Percentiles rank a stretch among this genome's conserved stretches.
These are phyloP conservation scores for Caenorhabditis remanei DNA, from an alignment of 1,140 invertebrate genomes.

Conservation along the genomic window DNA sequence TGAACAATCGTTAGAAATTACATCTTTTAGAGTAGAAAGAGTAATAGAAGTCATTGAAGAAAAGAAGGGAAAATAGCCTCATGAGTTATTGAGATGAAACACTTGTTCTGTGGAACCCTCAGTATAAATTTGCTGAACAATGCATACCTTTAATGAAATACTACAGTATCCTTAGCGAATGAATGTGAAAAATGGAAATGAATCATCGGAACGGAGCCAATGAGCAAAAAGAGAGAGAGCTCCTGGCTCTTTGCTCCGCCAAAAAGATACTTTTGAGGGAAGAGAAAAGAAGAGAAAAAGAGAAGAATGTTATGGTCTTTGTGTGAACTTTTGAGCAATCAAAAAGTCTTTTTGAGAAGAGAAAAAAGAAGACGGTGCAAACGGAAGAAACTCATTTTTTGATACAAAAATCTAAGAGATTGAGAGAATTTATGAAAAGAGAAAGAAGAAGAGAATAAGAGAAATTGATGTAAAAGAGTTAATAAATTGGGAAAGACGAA, in stretches of 20 bases:
- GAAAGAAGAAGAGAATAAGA: background rate
- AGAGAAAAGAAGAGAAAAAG: background rate
- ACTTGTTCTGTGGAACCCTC: too few relatives aligned
- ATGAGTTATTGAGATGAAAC: too few relatives aligned
- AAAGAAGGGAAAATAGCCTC: too few relatives aligned
- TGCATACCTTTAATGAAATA: too few relatives aligned
- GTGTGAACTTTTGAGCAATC: conserved; percentile 59
- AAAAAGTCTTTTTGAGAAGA: conserved; percentile 8
- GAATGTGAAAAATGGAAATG: background rate
- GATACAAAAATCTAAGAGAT: background rate
- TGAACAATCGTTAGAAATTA: too few relatives aligned
- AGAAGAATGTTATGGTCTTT: conserved; percentile 54
- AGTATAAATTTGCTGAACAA: too few relatives aligned
- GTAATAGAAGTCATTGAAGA: too few relatives aligned
- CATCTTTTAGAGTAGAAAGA: too few relatives aligned
- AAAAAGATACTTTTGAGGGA: background rate
- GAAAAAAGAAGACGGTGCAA: conserved; percentile 5
- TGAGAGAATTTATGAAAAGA: background rate
- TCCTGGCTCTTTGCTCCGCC: conserved; percentile 26
- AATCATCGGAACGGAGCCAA: conserved; percentile 12
- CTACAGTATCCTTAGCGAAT: background rate
- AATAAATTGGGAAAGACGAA: background rate
- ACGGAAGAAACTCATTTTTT: conserved; percentile 36
- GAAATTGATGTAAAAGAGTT: background rate
- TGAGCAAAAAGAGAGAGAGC: conserved; percentile 43